Evolutionary conservation across 2,888 invertebrate genomes (phyloP), one percentile per base, ranked within the genome.

Genomic region (Petrolisthes cinctipes): DNA sequence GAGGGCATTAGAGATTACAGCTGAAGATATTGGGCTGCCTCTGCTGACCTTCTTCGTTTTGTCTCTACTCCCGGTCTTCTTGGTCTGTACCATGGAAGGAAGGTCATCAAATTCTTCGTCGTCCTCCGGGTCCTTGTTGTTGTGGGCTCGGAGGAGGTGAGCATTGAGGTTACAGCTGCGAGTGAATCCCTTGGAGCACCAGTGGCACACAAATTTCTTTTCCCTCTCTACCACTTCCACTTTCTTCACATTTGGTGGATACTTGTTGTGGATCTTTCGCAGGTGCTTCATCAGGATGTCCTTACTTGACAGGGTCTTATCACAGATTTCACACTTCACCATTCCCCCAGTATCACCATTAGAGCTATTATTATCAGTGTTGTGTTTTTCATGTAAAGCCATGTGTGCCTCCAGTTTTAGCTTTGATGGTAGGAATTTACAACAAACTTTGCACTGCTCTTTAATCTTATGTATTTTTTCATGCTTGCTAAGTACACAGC

Each of bases 111-210:
- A 79, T 53, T 85, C 83, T 17, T 90, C 85, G 5, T 90, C 88
- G 20, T 84, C 82, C 17, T 79, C 83, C 23, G 66, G 56, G 66
- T 88, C 83, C 14, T 88, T 89, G 37, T 82, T 83, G 37, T 82
- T 83, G 83, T 90, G 90, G 3, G 89, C 88, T 54, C 89, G 86
- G 37, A 90, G 51, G 57, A 90, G 83, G 68, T 90, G 90, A 11
- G 88, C 82, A 66, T 82, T 88, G 7, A 90, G 76, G 56, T 89
- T 90, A 82, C 88, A 89, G 61, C 89, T 90, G 9, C 90, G 68
- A 5, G 90, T 90, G 61, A 90, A 90, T 1, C 89, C 88, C 78
- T 90, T 90, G 5, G 90, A 90, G 51, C 90, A 90, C 68, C 87
- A 78, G 11, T 90, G 89, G 20, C 90, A 90, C 20, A 86, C 71